A percentile compares a stretch with the other conserved stretches of the same genome.
Conservation (phyloP, 2,113 vertebrate species). For the Naja naja region DNA sequence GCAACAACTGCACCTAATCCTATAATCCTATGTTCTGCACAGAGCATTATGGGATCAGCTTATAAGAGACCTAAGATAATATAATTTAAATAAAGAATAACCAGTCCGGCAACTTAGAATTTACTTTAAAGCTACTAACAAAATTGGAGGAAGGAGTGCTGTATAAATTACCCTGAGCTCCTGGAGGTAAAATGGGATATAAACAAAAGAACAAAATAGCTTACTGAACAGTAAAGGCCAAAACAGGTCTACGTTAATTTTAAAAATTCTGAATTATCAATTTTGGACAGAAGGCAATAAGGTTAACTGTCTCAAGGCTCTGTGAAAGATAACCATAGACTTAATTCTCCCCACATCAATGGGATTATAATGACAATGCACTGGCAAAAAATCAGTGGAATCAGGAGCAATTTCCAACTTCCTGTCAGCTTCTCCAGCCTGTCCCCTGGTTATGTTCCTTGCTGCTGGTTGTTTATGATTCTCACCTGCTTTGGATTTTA, state of each 20-base stretch:
- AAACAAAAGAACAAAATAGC: neutral
- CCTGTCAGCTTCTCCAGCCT: neutral
- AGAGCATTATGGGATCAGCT: neutral
- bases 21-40: neutral
- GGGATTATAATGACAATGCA: neutral
- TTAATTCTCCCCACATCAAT: neutral
- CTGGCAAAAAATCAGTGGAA: neutral
- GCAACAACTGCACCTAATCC: neutral
- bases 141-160: neutral
- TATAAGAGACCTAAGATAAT: neutral
- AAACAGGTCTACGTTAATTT: neutral
- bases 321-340: neutral
- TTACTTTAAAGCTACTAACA: conserved; percentile 52
- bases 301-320: neutral
- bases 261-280: neutral
- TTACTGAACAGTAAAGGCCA: neutral
- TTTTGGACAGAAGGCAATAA: neutral
- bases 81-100: conserved; percentile 19
- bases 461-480: neutral
- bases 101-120: conserved; percentile 35
- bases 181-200: neutral
- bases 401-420: neutral
- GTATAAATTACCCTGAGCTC: neutral
- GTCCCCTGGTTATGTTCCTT: neutral
- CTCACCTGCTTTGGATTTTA: neutral